Conservation (phyloP, 2,113 vertebrate species). For the Raphicerus campestris region DNA sequence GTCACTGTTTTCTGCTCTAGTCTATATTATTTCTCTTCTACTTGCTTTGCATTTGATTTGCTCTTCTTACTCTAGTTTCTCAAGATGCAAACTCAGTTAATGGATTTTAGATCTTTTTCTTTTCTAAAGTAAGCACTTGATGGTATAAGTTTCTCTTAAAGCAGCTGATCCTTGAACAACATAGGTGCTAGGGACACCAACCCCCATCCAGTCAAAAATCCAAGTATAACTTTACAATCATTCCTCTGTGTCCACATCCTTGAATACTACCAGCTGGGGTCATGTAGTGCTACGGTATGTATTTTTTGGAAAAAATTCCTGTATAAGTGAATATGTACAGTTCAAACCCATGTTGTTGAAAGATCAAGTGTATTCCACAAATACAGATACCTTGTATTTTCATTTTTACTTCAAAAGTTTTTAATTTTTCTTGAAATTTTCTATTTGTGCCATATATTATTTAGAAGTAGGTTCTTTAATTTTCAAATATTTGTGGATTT, state of each 20-base stretch:
- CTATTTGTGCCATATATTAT: neutral
- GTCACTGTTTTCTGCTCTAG: neutral
- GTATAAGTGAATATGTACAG: neutral
- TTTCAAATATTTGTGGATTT: slow-evolving; percentile 20
- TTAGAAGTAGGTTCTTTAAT: neutral
- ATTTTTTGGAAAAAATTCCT: neutral
- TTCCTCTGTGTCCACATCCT: neutral
- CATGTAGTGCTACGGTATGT: neutral
- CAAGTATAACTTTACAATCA: neutral
- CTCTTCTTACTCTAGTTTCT: neutral
- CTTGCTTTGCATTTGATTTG: neutral
- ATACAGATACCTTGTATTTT: neutral
- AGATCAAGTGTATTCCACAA: neutral
- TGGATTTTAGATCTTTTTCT: neutral
- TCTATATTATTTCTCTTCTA: neutral
- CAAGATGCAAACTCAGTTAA: neutral
- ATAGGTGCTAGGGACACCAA: neutral
- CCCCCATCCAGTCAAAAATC: neutral
- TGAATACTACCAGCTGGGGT: neutral
- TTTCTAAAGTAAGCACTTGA: slow-evolving; percentile 6
- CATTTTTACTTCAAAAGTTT: neutral
- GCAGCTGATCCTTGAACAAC: neutral
- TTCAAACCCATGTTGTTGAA: neutral
- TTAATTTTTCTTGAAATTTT: neutral
- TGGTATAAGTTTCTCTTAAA: neutral